These are phyloP conservation scores for Scomber japonicus DNA, from an alignment of 2,113 vertebrate genomes.

Conservation along the genomic window DNA sequence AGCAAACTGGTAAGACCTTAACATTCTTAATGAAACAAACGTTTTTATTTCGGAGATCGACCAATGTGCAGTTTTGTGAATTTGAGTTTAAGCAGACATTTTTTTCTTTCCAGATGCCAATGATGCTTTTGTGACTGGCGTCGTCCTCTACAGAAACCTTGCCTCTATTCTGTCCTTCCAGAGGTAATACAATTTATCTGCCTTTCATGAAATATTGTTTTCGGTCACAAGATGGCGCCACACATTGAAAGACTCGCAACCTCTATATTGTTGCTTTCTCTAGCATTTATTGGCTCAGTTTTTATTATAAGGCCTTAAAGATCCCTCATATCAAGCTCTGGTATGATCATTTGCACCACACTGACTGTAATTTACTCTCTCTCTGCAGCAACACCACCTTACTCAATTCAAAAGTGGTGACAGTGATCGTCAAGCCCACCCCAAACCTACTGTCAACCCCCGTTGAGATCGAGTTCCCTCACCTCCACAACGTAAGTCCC, in stretches of 20 bases:
- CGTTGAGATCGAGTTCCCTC: constrained; percentile 96
- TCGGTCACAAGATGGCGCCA: constrained; percentile 58
- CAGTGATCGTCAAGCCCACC: constrained; percentile 93
- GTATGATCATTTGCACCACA: not conserved
- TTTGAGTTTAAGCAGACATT: constrained; percentile 11
- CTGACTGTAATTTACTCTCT: constrained; percentile 41
- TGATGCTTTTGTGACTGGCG: constrained; percentile 94
- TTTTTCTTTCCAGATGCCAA: constrained; percentile 84
- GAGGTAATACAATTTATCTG: constrained; percentile 84
- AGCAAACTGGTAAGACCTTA: constrained; percentile 87
- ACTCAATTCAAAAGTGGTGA: constrained; percentile 96
- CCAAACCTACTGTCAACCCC: constrained; percentile 89
- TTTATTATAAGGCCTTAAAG: not conserved
- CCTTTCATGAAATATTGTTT: constrained; percentile 30
- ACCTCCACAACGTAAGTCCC: constrained; percentile 94
- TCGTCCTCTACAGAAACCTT: constrained; percentile 95
- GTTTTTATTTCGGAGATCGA: not conserved
- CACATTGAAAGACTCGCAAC: not conserved
- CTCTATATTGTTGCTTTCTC: not conserved
- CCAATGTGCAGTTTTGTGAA: not conserved
- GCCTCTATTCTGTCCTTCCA: constrained; percentile 92
- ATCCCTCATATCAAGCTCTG: not conserved
- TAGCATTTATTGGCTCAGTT: not conserved
- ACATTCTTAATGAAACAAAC: not conserved
- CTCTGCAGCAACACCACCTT: constrained; percentile 90